phyloP scores from a whole-genome alignment of 2,113 vertebrate genomes.

The Pavo muticus region DNA sequence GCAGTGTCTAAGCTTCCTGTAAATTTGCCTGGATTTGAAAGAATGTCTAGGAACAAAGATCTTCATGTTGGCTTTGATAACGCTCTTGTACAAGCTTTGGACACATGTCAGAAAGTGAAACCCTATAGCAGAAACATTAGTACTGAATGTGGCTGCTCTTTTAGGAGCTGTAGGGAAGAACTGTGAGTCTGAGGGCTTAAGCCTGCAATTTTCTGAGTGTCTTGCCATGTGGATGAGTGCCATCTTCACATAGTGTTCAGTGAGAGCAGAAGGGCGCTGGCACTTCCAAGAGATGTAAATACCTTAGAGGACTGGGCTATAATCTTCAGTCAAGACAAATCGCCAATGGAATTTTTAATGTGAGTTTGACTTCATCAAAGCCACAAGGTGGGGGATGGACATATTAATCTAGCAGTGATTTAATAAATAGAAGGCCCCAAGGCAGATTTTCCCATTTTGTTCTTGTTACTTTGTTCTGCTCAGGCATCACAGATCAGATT shows the following conservation, averaged over 20 bases:
- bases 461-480: not conserved
- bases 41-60: slow-evolving; percentile 23
- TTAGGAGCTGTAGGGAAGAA: slow-evolving; percentile 8
- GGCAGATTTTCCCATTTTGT: not conserved
- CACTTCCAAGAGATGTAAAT: slow-evolving; percentile 24
- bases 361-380: not conserved
- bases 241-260: not conserved
- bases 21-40: slow-evolving; percentile 30
- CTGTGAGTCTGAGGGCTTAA: not conserved
- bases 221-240: not conserved
- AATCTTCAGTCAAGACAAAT: slow-evolving; percentile 52
- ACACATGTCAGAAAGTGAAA: not conserved
- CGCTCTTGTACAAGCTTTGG: not conserved
- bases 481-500: not conserved
- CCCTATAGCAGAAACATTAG: not conserved
- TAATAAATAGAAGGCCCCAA: not conserved
- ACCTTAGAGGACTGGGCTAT: slow-evolving; percentile 1
- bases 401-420: not conserved
- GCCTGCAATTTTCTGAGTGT: not conserved
- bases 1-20: not conserved
- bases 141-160: not conserved
- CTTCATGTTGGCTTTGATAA: slow-evolving; percentile 24
- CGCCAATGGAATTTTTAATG: slow-evolving; percentile 27
- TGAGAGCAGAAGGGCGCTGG: not conserved
- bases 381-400: not conserved